Base-by-base conservation (phyloP, 2,888 invertebrate genomes). In the Merodon equestris region DNA sequence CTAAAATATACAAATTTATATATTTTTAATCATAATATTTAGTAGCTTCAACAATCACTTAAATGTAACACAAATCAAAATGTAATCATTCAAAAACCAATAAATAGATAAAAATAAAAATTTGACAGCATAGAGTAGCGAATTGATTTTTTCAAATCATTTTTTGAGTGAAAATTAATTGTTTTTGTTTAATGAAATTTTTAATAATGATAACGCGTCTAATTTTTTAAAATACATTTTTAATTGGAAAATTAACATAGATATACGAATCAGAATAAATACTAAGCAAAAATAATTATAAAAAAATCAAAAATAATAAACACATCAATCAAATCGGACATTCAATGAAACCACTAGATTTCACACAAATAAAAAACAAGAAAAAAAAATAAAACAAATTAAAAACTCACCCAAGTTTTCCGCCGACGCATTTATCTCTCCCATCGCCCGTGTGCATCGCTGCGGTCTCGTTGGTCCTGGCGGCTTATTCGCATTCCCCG, bases 381-480 rank as follows among this genome's bases (percentile, higher is more conserved):
- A 63, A 48, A 50, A 44, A 73, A 57, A 27, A 50, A 72, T 68
- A 15, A 54, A 45, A 50, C 10, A n/a, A 57, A 64, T 44, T 1
- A 60, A 50, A 64, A 66, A 86, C 85, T 87, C 90, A 94, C 94
- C 94, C 88, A 94, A 91, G 89, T 94, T 94, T 89, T 94, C 94
- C 71, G 93, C 92, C 84, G 94, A 94, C 84, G 93, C 91, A 88
- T 93, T 93, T 86, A 93, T 92, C 84, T 93, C 94, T 85, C 92
- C 91, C 87, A 93, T 92, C 87, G 92, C 92, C 82, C 91, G 88
- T 58, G 91, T 90, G 76, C 91, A 91, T 84, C 92, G 91, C 7
- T 85, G 84, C n/a, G 86, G 82, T 40, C 85, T 83, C 53, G 76
- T 83, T 9, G 86, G 82, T 57, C 85, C 84, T 58, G 84, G 84